A percentile compares a stretch with the other conserved stretches of the same genome.
Evolutionary conservation across 1,140 invertebrate genomes (phyloP).

Genomic region (Cherax quadricarinatus): DNA sequence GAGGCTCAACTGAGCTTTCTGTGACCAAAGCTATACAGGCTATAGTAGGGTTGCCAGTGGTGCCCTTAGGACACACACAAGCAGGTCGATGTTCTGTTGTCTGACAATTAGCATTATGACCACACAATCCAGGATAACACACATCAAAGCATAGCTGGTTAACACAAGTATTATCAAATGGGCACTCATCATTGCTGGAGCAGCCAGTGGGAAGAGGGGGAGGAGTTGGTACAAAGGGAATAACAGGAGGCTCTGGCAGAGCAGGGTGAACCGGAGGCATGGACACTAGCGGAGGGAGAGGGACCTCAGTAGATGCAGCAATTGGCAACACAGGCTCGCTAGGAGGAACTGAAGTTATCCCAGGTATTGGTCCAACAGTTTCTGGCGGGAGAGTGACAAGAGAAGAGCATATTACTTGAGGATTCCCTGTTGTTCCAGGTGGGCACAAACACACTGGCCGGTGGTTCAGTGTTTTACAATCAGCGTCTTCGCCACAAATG

Average conservation of each 20-base stretch:
- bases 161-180: constrained; percentile 86
- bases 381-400: constrained; percentile 28
- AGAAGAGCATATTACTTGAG: constrained; percentile 75
- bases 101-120: constrained; percentile 68
- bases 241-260: neutral
- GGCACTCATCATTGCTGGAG: constrained; percentile 86
- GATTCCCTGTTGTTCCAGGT: constrained; percentile 71
- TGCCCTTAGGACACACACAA: constrained; percentile 84
- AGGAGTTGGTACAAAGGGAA: constrained; percentile 57
- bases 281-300: constrained; percentile 51
- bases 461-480: constrained; percentile 74
- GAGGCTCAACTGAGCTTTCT: constrained; percentile 19
- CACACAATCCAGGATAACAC: constrained; percentile 71
- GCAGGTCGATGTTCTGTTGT: constrained; percentile 68
- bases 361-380: constrained; percentile 74
- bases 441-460: constrained; percentile 63
- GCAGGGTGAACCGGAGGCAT: constrained; percentile 27
- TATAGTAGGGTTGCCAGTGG: constrained; percentile 88
- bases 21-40: constrained; percentile 24
- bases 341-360: constrained; percentile 24
- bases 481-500: constrained; percentile 77
- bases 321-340: constrained; percentile 33
- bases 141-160: constrained; percentile 86
- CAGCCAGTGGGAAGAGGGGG: constrained; percentile 64
- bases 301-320: constrained; percentile 20